Percentiles rank a stretch among this genome's conserved stretches.
These are phyloP conservation scores for Helicoverpa armigera DNA, from an alignment of 1,140 invertebrate genomes.

Conservation along the genomic window DNA sequence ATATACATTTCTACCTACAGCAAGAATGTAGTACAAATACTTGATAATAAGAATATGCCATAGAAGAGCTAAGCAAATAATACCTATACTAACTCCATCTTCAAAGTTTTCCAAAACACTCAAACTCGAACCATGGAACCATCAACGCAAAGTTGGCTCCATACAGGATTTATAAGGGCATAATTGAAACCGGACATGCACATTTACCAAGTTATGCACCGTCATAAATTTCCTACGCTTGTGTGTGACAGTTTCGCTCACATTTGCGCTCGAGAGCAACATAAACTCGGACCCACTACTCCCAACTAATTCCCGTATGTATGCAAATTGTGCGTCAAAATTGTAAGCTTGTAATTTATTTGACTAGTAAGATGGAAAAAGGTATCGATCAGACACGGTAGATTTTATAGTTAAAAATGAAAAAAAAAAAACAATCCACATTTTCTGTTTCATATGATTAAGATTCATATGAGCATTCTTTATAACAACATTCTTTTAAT, in stretches of 20 bases:
- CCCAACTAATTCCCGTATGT: slow-evolving; percentile 13
- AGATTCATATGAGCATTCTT: too few species aligned
- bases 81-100: too few species aligned
- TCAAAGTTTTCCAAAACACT: too few species aligned
- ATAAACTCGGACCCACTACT: not conserved
- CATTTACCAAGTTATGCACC: slow-evolving; percentile 5
- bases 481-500: too few species aligned
- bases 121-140: not conserved
- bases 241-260: slow-evolving; percentile 25
- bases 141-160: not conserved
- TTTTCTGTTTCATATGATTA: too few species aligned
- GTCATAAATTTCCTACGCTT: slow-evolving; percentile 33
- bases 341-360: not conserved
- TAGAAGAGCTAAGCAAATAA: too few species aligned
- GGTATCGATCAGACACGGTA: not conserved
- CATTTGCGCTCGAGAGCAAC: not conserved
- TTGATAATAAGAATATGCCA: too few species aligned
- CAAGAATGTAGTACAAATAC: not conserved
- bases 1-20: not conserved
- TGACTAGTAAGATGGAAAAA: not conserved
- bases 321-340: slow-evolving; percentile 23
- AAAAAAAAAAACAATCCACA: not conserved
- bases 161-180: slow-evolving; percentile 10
- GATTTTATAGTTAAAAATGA: not conserved
- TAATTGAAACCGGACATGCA: slow-evolving; percentile 31